Percentiles rank a stretch among this genome's conserved stretches.
phyloP scores from a whole-genome alignment of 2,113 vertebrate genomes.

The Phalacrocorax carbo region DNA sequence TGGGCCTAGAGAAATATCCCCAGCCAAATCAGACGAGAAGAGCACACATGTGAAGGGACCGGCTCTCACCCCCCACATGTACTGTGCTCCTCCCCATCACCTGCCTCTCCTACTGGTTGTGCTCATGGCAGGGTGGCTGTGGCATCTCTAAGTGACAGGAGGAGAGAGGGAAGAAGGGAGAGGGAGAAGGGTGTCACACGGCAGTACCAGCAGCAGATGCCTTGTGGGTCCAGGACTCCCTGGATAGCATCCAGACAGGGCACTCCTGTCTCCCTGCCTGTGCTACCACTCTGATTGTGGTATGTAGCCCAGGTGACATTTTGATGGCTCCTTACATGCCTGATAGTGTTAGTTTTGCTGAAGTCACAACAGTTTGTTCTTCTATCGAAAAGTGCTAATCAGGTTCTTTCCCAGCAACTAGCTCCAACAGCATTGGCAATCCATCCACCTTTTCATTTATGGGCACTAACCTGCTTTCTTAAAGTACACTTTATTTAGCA shows the following conservation, averaged over 20 bases:
- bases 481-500: not conserved
- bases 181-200: not conserved
- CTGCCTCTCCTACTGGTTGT: not conserved
- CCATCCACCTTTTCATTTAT: not conserved
- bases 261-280: not conserved
- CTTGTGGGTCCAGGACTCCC: not conserved
- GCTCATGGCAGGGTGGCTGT: not conserved
- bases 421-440: not conserved
- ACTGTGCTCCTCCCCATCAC: not conserved
- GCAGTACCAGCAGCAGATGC: not conserved
- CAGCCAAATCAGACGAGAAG: not conserved
- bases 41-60: rapidly evolving
- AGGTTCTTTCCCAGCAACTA: not conserved
- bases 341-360: not conserved
- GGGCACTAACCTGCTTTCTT: not conserved
- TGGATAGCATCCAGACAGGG: not conserved
- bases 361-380: not conserved
- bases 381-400: not conserved
- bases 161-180: not conserved
- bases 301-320: not conserved
- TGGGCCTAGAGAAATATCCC: not conserved
- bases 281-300: not conserved
- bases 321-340: not conserved
- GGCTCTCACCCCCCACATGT: rapidly evolving
- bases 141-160: not conserved